Conservation (phyloP, 2,113 vertebrate species). For the Micronycteris hirsuta region DNA sequence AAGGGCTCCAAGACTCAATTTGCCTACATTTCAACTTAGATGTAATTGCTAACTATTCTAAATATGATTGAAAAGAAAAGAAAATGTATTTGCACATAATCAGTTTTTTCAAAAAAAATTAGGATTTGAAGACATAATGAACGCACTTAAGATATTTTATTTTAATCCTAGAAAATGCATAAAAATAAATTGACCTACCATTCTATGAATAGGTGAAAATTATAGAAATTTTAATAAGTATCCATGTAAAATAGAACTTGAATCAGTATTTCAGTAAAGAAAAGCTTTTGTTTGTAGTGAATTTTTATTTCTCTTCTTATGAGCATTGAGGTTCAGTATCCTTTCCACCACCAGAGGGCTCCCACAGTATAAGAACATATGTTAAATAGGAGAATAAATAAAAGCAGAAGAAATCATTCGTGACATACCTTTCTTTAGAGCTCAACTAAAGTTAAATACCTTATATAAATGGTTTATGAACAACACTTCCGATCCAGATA, state of each 20-base stretch:
- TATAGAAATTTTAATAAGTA: slow-evolving; percentile 6
- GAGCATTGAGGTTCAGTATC: not conserved
- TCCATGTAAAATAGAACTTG: not conserved
- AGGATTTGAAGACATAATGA: not conserved
- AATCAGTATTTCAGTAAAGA: not conserved
- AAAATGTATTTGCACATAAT: not conserved
- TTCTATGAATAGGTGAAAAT: not conserved
- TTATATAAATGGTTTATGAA: not conserved
- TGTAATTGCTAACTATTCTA: not conserved
- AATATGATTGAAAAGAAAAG: not conserved
- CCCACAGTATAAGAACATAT: slow-evolving; percentile 27
- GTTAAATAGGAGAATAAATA: not conserved
- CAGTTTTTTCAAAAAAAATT: not conserved
- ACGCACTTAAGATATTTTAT: not conserved
- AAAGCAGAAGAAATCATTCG: not conserved
- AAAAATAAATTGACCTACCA: not conserved
- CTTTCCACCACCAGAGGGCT: slow-evolving; percentile 62
- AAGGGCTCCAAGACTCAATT: not conserved
- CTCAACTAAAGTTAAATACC: not conserved
- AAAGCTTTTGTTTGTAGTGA: not conserved
- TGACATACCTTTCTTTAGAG: not conserved
- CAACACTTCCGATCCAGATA: not conserved
- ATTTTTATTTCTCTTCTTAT: not conserved
- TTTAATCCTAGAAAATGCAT: not conserved
- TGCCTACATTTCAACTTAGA: not conserved